Base-by-base conservation (phyloP, 2,888 invertebrate species). In the Epistrophe grossulariae region DNA sequence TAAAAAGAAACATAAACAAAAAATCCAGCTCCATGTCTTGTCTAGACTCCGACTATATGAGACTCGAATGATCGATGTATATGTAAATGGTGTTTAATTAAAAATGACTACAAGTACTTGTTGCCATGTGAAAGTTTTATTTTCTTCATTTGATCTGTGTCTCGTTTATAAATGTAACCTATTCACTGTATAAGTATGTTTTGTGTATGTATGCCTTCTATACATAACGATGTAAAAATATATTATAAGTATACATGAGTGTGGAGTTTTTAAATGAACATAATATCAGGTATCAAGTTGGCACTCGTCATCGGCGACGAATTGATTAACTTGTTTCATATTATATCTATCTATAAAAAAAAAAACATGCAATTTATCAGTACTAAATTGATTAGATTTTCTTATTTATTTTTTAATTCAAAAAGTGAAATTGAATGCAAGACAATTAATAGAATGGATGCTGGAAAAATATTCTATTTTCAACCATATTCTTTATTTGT, bases 121-220 rank as follows among this genome's bases (percentile, higher is more conserved):
- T 68, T 72, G 76, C 31, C 60, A 84, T 77, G 80, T 80, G 80
- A 84, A 84, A 84, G 84, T 84, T 81, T 71, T 74, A 19, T 66
- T 66, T 48, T 48, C 13, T 48, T 48, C 71, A 71, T 57, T 64
- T 64, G 60, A 77, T 73, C 55, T 60, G 70, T 57, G 64, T 50
- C 45, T 77, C 38, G 13, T 40, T 38, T 62, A 48, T 10, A 48
- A 40, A 40, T 62, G 13, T 28, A 59, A 35, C 9, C 10, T 57
- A 35, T 59, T 0, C 24, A 66, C 48, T 15, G 45, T 31, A 31
- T 45, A 31, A 45, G n/a, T 45, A 50, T 50, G 50, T 38, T 50
- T 66, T 50, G 4, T 62, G 50, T 68, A n/a, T 24, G 3, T 24
- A 3, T 68, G n/a, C n/a, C 19, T 38, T 38, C 15, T 35, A 24